Base-by-base conservation (phyloP, 2,113 vertebrate genomes). In the Miniopterus natalensis region DNA sequence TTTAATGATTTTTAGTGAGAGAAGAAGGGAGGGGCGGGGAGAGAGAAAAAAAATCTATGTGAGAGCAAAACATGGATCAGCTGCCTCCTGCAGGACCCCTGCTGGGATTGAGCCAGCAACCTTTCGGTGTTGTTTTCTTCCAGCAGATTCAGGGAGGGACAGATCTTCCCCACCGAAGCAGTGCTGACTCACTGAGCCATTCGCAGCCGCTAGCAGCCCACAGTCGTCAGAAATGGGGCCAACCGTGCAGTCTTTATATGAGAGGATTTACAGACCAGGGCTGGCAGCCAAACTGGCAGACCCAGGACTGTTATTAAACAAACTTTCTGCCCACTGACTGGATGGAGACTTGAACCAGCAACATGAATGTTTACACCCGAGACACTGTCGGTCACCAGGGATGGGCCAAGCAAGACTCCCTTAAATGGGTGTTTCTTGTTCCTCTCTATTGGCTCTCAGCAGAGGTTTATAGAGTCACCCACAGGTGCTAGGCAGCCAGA, bases 171-270 rank as follows among this genome's bases (percentile, higher is more conserved):
- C 73, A 13, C 51, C 27, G 84, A 53, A 77, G 10, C 23, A 1
- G 2, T 45, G 75, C 87, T 93, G 94, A 96, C 66, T 94, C 96
- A 95, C 71, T 8, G 7, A 51, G 88, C 81, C 84, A 89, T 36
- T 14, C 51, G 53, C 53, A 87, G 75, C 75, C 75, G n/a, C 78
- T 61, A 78, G 87, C 47, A 29, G 61, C 79, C 90, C 59, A 14
- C 59, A 6, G 40, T 74, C 42, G 0, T 73, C 84, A 70, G 80
- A 92, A 94, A 78, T 75, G 78, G 95, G 79, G 40, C 5, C 65
- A 75, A 15, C 5, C 73, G 71, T 73, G 66, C 36, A 73, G 51
- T 53, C 65, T 61, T 71, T 70, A 45, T 11, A 40, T 57, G 70
- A 70, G 84, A 61, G 70, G 63, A 17, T n/a, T 94, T 77, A 87